Conservation (phyloP, 2,888 invertebrate genomes). For the Darwinula stevensoni region DNA sequence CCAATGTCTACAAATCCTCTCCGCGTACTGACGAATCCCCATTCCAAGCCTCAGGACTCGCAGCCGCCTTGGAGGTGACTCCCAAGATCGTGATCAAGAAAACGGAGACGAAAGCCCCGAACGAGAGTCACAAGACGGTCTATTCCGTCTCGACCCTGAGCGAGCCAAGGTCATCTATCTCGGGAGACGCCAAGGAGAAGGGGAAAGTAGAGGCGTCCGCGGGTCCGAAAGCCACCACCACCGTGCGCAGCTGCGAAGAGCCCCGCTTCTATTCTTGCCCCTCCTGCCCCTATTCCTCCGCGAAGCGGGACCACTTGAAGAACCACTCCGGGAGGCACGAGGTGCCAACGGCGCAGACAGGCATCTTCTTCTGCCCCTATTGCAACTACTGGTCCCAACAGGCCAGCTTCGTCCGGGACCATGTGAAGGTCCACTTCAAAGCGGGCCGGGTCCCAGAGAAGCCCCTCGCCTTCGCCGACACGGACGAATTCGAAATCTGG, state of each 20-base stretch:
- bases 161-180: constrained; percentile 13
- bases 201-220: no score
- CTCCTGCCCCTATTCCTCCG: constrained; percentile 47
- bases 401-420: constrained; percentile 40
- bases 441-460: neutral
- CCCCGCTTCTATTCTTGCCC: constrained; percentile 35
- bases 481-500: neutral
- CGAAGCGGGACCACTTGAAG: constrained; percentile 35
- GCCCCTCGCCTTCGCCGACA: neutral
- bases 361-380: constrained; percentile 38
- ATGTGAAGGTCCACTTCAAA: constrained; percentile 45
- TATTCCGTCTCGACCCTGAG: no score
- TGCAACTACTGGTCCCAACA: constrained; percentile 53
- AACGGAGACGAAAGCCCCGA: no score
- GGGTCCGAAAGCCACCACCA: no score
- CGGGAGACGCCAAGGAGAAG: constrained; percentile 15
- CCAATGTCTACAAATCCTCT: no score
- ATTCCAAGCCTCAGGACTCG: no score
- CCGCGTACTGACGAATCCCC: no score
- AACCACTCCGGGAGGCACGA: constrained; percentile 43
- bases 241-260: constrained; percentile 15
- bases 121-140: no score
- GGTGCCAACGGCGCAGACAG: no score
- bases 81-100: no score
- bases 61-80: no score